These are phyloP conservation scores for Muscicapa comitata DNA, from an alignment of 2,797 vertebrate genomes.

Conservation along the genomic window DNA sequence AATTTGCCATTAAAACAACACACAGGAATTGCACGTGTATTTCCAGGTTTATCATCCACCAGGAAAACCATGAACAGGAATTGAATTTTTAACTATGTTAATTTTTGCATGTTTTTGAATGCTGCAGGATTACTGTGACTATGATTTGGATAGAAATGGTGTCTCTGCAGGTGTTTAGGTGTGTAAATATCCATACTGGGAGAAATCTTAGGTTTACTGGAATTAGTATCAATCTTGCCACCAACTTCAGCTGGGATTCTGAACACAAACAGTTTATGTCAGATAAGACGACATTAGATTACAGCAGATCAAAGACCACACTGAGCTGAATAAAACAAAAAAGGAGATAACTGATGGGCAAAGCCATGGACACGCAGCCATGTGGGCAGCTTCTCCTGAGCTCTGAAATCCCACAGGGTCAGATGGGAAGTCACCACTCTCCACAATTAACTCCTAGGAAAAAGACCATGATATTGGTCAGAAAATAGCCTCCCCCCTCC, in stretches of 20 bases:
- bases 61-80: not conserved
- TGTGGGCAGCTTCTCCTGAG: accelerated
- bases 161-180: not conserved
- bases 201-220: not conserved
- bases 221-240: not conserved
- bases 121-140: not conserved
- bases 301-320: not conserved
- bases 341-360: not conserved
- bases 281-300: not conserved
- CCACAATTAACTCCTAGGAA: not conserved
- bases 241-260: not conserved
- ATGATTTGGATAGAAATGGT: not conserved
- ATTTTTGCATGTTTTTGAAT: not conserved
- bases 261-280: not conserved
- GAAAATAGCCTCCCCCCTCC: not conserved
- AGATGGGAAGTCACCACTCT: not conserved
- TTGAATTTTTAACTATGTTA: not conserved
- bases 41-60: not conserved
- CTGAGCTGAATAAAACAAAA: not conserved
- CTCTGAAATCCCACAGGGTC: not conserved
- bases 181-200: accelerated
- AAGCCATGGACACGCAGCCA: not conserved
- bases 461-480: not conserved
- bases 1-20: constrained; percentile 10
- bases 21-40: accelerated